Base-by-base conservation (phyloP, 2,888 invertebrate species). In the Ennomos erosarius region DNA sequence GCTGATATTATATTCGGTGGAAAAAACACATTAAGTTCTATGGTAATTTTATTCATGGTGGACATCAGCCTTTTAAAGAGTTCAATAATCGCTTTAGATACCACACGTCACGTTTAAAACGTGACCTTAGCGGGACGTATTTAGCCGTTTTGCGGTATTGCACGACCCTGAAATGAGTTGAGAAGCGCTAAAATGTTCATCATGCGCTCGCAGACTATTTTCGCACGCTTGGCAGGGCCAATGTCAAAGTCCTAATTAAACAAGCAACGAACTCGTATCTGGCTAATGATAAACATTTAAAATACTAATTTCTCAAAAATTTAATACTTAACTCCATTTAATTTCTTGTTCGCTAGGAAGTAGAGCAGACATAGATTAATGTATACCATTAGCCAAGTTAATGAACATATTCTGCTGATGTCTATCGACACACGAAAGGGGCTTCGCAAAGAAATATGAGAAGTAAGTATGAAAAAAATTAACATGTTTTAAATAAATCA, bases 101-200 rank as follows among this genome's bases (percentile, higher is more conserved):
- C 34, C 49, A 38, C 40, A 43, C 13, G 43, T 43, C 55, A 55
- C 47, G 39, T 35, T 46, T 8, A 68, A 64, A 64, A 69, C 65
- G 74, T 74, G 75, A 79, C 76, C 76, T 73, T 59, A 42, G 56
- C 55, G 48, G 54, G 65, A 67, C 64, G 59, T 71, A 71, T 74
- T 73, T 70, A 70, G 66, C 59, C 56, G 64, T 68, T 76, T 71
- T 72, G 66, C 73, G 76, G 59, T 69, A 74, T 75, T 67, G 72
- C 69, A 73, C 71, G 73, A 66, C 73, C 75, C 68, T 75, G 75
- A 74, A 69, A 61, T 62, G 62, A 58, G 61, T 60, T 59, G 51
- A 45, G 52, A 53, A 56, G 57, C 58, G 59, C 64, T 74, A 69
- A 72, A 70, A 73, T 70, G 71, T 38, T n/a, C 49, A 39, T 55